Base-by-base conservation (phyloP, 2,888 invertebrate species). In the Ethmia dodecea region DNA sequence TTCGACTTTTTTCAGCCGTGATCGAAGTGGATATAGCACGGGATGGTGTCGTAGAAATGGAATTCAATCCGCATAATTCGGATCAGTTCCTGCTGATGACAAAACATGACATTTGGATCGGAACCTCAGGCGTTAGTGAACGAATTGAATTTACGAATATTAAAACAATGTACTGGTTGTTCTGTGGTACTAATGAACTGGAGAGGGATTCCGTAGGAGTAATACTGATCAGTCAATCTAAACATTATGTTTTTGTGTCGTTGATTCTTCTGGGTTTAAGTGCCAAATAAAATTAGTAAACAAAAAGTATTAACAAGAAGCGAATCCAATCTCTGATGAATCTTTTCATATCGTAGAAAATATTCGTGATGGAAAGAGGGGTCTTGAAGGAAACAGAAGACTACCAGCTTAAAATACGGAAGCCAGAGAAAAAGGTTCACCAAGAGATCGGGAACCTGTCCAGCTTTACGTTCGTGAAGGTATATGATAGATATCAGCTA, bases 391-490 rank as follows among this genome's bases (percentile, higher is more conserved):
- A 71, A 38, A 80, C 78, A 0, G 62, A 76, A 14, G 55, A 64
- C 12, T 80, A 72, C 37, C 64, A 78, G 37, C 46, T 84, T 1
- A 74, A 67, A 42, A 45, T 79, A n/a, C 53, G 60, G 6, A 50
- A 49, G 31, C 54, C 66, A 1, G 51, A 57, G 0, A 67, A 62
- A 34, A 61, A 59, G 24, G 3, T 25, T 8, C 27, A 25, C 13
- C 2, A 44, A 62, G 78, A 77, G 0, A 54, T 70, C 13, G 90
- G 89, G 0, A 60, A 50, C 10, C 61, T 88, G 3, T 86, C 84
- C 2, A 80, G 83, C 39, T 88, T 86, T 41, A 83, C 88, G 0
- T 90, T 88, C 50, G 73, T 89, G 1, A 53, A 68, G n/a, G n/a
- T n/a, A n/a, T n/a, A n/a, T n/a, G n/a, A n/a, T n/a, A n/a, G n/a